Percentiles rank a stretch among this genome's conserved stretches.
Evolutionary conservation across 2,797 vertebrate genomes (phyloP).

Genomic region (Trematomus bernacchii): DNA sequence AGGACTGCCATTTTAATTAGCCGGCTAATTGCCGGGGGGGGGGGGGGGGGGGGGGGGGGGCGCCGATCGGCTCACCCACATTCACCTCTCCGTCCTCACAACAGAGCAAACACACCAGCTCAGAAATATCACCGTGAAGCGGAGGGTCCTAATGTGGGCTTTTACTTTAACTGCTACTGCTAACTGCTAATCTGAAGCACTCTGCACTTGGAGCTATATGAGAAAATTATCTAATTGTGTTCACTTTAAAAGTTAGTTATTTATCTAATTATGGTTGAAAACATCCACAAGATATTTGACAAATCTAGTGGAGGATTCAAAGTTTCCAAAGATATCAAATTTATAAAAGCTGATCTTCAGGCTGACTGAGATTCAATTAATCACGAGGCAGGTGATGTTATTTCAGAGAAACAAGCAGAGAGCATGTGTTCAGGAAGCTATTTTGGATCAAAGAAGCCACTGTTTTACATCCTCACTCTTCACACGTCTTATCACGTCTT

Average conservation of each 20-base stretch:
- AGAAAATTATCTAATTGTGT: too few species aligned
- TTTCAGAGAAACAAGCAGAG: neutral
- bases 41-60: too few species aligned
- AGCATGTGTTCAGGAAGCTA: neutral
- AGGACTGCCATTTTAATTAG: constrained; percentile 50
- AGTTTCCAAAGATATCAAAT: neutral
- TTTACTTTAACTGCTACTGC: neutral
- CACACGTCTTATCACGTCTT: too few species aligned
- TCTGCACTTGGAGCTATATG: too few species aligned
- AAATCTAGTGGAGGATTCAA: neutral
- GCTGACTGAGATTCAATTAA: too few species aligned
- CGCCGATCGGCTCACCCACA: constrained; percentile 15
- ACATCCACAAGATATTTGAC: neutral
- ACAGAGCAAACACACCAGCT: constrained; percentile 1
- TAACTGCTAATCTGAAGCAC: neutral
- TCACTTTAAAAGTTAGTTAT: neutral
- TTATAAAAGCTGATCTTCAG: neutral
- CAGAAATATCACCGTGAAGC: neutral
- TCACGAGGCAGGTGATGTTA: too few species aligned
- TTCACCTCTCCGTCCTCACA: constrained; percentile 17
- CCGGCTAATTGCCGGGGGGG: constrained; percentile 39
- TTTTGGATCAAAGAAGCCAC: neutral
- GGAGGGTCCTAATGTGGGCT: neutral
- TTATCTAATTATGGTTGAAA: neutral
- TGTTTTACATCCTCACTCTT: too few species aligned